Percentiles rank a stretch among this genome's conserved stretches.
Conservation (phyloP, 2,797 vertebrate genomes). For the Coregonus suidteri region DNA sequence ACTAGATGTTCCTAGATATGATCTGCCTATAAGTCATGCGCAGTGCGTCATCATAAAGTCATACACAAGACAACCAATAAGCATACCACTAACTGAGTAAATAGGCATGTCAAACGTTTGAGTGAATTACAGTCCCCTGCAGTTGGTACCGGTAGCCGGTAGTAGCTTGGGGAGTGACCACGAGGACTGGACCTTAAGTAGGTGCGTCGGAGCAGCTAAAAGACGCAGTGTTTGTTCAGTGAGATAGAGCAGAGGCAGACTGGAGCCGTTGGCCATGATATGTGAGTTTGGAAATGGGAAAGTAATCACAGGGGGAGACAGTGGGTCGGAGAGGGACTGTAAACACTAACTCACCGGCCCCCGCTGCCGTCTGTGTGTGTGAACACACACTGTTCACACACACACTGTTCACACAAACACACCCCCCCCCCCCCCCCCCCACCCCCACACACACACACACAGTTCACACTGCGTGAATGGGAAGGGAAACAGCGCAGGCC, state of each 20-base stretch:
- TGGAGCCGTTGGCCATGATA: conserved; percentile 67
- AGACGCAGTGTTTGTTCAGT: conserved; percentile 67
- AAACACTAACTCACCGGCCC: conserved; percentile 51
- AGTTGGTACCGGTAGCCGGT: not conserved
- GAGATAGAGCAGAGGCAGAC: conserved; percentile 62
- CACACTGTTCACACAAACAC: conserved; percentile 14
- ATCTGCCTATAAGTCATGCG: too few species aligned
- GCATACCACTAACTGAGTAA: not conserved
- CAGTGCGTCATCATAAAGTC: too few species aligned
- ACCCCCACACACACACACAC: conserved; percentile 22
- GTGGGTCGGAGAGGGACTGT: conserved; percentile 49
- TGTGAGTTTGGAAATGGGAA: conserved; percentile 70
- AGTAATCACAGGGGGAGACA: conserved; percentile 68
- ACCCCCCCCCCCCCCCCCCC: too few species aligned
- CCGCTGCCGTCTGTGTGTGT: not conserved
- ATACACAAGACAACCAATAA: not conserved
- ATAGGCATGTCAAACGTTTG: not conserved
- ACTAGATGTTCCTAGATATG: too few species aligned
- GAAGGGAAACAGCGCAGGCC: conserved; percentile 17
- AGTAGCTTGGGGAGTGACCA: not conserved
- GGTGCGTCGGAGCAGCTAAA: conserved; percentile 13
- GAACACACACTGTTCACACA: conserved; percentile 22
- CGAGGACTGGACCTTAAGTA: not conserved
- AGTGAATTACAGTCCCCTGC: not conserved
- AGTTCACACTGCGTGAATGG: not conserved